Evolutionary conservation across 2,888 invertebrate species (phyloP), one percentile per base, ranked within the genome.

Genomic region (Drosophila nr. perissopoda): DNA sequence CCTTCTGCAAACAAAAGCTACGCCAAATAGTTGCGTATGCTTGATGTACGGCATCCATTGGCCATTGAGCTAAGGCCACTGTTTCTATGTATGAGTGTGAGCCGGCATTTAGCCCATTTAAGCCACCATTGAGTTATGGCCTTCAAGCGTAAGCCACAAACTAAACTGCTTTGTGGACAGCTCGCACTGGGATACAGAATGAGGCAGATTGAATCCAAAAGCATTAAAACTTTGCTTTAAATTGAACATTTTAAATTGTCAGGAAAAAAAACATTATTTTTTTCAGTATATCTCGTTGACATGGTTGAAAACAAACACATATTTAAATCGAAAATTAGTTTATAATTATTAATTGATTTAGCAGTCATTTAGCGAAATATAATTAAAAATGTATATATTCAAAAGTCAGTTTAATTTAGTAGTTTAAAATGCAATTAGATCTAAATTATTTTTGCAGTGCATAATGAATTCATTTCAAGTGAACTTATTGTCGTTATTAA

Each of bases 1-100:
- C 52, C 69, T 59, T 31, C 64, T 57, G 34, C 58, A 60, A 65
- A 82, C 85, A 84, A 73, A 66, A 62, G 67, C 64, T 40, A 64
- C 62, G 58, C 68, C 78, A 78, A 81, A 73, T 73, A 73, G 71
- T 57, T 62, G 89, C 84, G 83, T 78, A 81, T 84, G 67, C 89
- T 83, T 84, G 84, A 89, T 89, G 59, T 71, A 84, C 76, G 76
- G 69, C 70, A 69, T 57, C 63, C 71, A 80, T 83, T 80, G 71
- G 34, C 63, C 63, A 68, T 78, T 69, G 69, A 86, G 75, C 69
- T 67, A 40, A 58, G 40, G 33, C 51, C 38, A 11, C 13, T 40
- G 16, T 29, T 29, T 29, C 29, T n/a, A 8, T 29, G 31, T 38
- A 40, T 34, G 45, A 27, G 25, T 33, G 25, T 33, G 33, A 33